Base-by-base conservation (phyloP, 1,140 invertebrate species). In the Riptortus pedestris region DNA sequence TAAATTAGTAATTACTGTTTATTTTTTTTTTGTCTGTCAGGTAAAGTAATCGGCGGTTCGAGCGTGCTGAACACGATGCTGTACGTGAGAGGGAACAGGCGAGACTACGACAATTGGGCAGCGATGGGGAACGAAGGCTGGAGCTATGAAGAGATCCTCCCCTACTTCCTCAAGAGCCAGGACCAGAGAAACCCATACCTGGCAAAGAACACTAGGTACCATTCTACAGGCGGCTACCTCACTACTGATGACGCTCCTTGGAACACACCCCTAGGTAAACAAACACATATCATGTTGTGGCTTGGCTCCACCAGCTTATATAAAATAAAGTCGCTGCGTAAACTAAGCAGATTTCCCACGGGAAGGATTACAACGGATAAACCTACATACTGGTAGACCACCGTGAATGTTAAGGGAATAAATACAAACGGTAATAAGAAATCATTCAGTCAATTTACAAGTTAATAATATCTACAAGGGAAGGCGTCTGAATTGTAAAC, bases 101-200 rank as follows among this genome's bases (percentile, higher is more conserved):
- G 84, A 2, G 93, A 97, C 73, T 98, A 84, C 70, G 90, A 97
- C 73, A 80, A 88, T 59, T 98, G 94, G 94, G 87, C 87, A 38
- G 78, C 79, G 0, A 81, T 91, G 45, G 93, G 94, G 0, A 95
- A 95, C 70, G 76, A 79, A 0, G 90, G 90, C 0, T 98, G 94
- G 94, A 83, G 86, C 1, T 96, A 86, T 73, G 84, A 92, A 51
- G 87, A 93, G 60, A 82, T 93, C 0, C 73, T 94, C 4, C 86
- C 86, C 0, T 96, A 94, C 68, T 96, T 96, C 70, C 84, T 84
- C 68, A 94, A 93, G 71, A 88, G 87, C 0, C 79, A 92, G 74
- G 88, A 91, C 67, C 87, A 90, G 73, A 75, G 87, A 38, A 90
- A 90, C 72, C 87, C 88, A 0, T 90, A 90, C 69, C 77, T 90